A percentile compares a stretch with the other conserved stretches of the same genome.
These are phyloP conservation scores for Penelope pileata DNA, from an alignment of 2,113 vertebrate genomes.

Conservation along the genomic window DNA sequence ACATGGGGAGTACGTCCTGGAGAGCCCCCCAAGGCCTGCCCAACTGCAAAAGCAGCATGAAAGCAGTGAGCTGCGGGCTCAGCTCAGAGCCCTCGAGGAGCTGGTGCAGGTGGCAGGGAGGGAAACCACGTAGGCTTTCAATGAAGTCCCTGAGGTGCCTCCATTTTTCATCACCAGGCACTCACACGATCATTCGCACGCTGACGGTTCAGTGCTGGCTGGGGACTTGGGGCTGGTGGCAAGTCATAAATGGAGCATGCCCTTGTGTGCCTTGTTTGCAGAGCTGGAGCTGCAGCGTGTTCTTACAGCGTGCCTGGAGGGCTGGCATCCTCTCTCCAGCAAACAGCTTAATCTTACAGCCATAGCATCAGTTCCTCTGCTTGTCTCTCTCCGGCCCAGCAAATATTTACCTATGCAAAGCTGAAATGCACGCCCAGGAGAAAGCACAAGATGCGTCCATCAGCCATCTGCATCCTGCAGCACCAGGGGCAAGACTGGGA, in stretches of 20 bases:
- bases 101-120: neutral
- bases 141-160: neutral
- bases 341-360: slow-evolving; percentile 1
- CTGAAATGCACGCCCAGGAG: neutral
- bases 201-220: neutral
- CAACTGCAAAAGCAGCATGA: fast-evolving
- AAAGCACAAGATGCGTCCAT: neutral
- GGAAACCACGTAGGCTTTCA: neutral
- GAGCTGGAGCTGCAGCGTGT: slow-evolving; percentile 6
- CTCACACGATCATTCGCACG: neutral
- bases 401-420: slow-evolving; percentile 9
- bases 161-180: slow-evolving; percentile 8
- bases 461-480: neutral
- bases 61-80: neutral
- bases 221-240: neutral
- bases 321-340: neutral
- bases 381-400: neutral
- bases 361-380: neutral
- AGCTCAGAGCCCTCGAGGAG: neutral
- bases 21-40: neutral
- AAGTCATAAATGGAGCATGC: neutral
- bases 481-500: neutral
- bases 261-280: neutral
- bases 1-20: neutral
- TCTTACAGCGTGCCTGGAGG: neutral